phyloP scores from a whole-genome alignment of 2,113 vertebrate genomes.

The Malurus melanocephalus region DNA sequence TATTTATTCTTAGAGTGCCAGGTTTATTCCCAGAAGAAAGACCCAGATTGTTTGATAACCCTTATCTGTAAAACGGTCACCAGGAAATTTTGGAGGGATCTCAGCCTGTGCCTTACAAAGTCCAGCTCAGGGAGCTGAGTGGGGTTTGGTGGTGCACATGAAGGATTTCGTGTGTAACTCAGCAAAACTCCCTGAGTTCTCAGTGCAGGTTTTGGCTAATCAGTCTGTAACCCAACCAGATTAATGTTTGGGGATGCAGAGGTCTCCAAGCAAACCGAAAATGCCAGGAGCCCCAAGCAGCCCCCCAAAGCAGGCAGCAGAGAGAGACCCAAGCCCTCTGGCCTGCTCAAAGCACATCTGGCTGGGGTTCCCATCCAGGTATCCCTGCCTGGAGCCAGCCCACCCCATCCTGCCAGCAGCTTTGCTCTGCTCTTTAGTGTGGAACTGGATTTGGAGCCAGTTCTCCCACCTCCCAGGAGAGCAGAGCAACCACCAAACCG shows the following conservation, averaged over 20 bases:
- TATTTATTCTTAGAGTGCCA: not conserved
- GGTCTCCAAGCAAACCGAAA: not conserved
- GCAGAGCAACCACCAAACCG: not conserved
- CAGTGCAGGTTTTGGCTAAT: not conserved
- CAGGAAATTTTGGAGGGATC: not conserved
- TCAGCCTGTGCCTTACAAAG: not conserved
- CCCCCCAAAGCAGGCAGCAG: not conserved
- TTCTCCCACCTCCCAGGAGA: constrained; percentile 24
- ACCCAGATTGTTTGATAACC: not conserved
- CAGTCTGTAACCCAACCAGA: not conserved
- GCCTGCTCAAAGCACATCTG: not conserved
- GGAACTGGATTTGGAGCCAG: constrained; percentile 22
- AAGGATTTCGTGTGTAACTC: not conserved
- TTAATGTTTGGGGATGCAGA: not conserved
- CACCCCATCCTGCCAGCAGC: not conserved
- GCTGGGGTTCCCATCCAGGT: not conserved
- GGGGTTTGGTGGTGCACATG: not conserved
- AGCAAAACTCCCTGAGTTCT: not conserved
- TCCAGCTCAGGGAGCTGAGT: not conserved
- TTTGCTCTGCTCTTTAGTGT: not conserved
- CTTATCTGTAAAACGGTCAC: not conserved
- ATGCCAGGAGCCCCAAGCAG: not conserved
- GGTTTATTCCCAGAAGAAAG: not conserved
- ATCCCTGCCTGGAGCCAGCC: not conserved
- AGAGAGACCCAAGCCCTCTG: not conserved